These are phyloP conservation scores for Malachius bipustulatus DNA, from an alignment of 2,888 invertebrate genomes.

Conservation along the genomic window DNA sequence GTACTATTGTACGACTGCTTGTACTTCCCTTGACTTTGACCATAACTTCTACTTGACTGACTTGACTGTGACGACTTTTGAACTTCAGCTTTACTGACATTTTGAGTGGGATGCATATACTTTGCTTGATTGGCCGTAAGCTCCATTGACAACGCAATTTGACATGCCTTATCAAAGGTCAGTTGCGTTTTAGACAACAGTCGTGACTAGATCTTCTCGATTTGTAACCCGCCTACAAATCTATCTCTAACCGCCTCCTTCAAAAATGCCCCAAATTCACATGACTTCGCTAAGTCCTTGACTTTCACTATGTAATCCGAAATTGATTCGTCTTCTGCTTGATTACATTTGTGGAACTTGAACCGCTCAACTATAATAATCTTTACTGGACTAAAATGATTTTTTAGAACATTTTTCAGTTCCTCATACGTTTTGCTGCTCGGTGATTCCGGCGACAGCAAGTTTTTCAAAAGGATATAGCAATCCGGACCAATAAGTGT, in stretches of 20 bases:
- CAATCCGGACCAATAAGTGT: constrained; percentile 17
- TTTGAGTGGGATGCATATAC: too few species aligned
- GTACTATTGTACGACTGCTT: too few species aligned
- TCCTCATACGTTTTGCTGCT: constrained; percentile 12
- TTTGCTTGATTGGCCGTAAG: too few species aligned
- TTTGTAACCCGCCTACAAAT: constrained; percentile 5
- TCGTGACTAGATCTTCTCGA: constrained; percentile 4
- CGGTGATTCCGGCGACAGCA: constrained; percentile 15
- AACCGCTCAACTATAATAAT: constrained; percentile 19
- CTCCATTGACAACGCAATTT: too few species aligned
- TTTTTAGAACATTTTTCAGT: constrained; percentile 12
- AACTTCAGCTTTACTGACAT: too few species aligned
- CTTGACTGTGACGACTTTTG: too few species aligned
- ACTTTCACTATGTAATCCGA: constrained; percentile 17
- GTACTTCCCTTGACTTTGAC: too few species aligned
- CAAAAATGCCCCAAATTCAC: constrained; percentile 20
- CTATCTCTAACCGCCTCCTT: constrained; percentile 14
- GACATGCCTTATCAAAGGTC: too few species aligned
- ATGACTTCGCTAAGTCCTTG: constrained; percentile 17
- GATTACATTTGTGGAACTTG: constrained; percentile 18
- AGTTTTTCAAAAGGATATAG: constrained; percentile 13
- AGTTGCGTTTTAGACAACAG: too few species aligned
- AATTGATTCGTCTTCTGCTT: constrained; percentile 12
- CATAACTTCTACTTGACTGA: too few species aligned
- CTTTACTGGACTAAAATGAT: constrained; percentile 15